Evolutionary conservation across 2,113 vertebrate species (phyloP).

Genomic region (Chionodraco myersi): DNA sequence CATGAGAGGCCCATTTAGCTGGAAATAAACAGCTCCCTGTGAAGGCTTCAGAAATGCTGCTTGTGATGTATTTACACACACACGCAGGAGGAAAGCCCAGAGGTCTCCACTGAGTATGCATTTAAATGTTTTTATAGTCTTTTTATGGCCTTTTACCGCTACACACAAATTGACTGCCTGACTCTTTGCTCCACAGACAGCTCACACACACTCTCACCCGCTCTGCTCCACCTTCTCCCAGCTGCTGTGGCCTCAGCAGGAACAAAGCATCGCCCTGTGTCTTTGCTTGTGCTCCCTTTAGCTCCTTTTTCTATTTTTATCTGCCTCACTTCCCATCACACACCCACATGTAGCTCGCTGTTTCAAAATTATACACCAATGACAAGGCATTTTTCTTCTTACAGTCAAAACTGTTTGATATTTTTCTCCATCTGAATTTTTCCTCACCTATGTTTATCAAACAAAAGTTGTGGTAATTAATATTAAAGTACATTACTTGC

Average conservation of each 20-base stretch:
- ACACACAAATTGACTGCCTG: conserved; percentile 56
- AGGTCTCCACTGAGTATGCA: conserved; percentile 42
- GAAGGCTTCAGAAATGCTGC: conserved; percentile 19
- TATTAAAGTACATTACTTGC: not conserved
- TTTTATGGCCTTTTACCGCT: conserved; percentile 53
- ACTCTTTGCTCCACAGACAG: conserved; percentile 7
- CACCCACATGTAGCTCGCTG: conserved; percentile 30
- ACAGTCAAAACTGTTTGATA: not conserved
- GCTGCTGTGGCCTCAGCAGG: conserved; percentile 24
- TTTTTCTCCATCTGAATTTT: not conserved
- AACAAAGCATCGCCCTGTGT: conserved; percentile 36
- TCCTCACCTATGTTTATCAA: too few species aligned
- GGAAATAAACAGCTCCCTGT: conserved; percentile 18
- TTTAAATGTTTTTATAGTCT: conserved; percentile 52
- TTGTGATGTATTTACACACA: conserved; percentile 17
- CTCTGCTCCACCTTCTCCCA: conserved; percentile 7
- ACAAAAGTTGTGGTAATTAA: too few species aligned
- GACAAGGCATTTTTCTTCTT: not conserved
- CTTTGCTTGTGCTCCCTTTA: conserved; percentile 17
- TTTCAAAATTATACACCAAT: conserved; percentile 30
- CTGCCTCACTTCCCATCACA: conserved; percentile 24
- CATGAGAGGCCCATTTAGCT: not conserved
- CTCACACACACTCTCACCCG: not conserved
- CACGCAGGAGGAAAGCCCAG: conserved; percentile 37
- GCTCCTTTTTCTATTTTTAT: conserved; percentile 62